These are phyloP conservation scores for Reticulitermes speratus DNA, from an alignment of 1,140 invertebrate genomes.

Conservation along the genomic window DNA sequence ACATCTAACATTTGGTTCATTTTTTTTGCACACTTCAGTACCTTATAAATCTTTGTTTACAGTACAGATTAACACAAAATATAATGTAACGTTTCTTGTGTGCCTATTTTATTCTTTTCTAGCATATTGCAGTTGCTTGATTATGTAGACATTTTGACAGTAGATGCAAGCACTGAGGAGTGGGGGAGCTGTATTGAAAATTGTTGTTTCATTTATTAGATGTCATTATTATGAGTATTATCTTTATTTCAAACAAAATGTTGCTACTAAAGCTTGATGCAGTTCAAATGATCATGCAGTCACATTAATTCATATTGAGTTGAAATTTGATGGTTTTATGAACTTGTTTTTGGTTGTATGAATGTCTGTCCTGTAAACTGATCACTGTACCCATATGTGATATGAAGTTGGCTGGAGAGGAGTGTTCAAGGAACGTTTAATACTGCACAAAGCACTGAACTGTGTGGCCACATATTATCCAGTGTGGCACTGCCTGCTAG, in stretches of 20 bases:
- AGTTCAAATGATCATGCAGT: neutral
- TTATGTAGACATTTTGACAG: neutral
- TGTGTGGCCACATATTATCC: no score
- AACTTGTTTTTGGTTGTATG: neutral
- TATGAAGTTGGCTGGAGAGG: neutral
- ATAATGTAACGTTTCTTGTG: neutral
- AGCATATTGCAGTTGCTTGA: slow-evolving; percentile 9
- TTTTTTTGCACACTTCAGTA: slow-evolving; percentile 7
- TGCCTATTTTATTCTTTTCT: slow-evolving; percentile 19
- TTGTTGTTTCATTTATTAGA: neutral
- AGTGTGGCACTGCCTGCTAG: no score
- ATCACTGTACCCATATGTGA: neutral
- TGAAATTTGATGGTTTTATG: neutral
- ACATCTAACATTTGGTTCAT: neutral
- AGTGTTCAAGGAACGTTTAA: no score
- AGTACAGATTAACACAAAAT: neutral
- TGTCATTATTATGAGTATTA: neutral
- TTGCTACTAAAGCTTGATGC: neutral
- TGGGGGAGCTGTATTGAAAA: neutral
- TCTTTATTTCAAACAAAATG: neutral
- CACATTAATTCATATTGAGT: neutral
- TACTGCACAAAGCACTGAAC: no score
- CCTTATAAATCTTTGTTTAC: neutral
- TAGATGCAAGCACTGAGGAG: slow-evolving; percentile 10
- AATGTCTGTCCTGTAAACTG: no score